Base-by-base conservation (phyloP, 2,888 invertebrate genomes). In the Flexamia atlantica region DNA sequence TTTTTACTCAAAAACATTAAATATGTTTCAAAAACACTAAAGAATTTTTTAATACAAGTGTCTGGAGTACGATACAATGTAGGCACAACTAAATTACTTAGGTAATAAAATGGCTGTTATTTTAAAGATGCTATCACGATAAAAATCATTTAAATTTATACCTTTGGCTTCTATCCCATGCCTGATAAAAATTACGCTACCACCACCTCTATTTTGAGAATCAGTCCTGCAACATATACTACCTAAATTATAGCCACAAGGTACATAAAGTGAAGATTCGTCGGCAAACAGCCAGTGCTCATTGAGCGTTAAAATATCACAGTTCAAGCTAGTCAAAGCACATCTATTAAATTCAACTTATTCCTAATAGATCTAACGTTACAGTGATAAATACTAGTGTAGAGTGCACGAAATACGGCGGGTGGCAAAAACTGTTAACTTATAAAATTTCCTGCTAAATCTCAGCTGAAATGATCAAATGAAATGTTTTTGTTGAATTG, bases 291-390 rank as follows among this genome's bases (percentile, higher is more conserved):
- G 14, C 64, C 64, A 5, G 14, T 64, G 64, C 64, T 20, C 64
- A 64, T 64, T 64, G 4, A 64, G 14, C 5, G 64, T 64, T 64
- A 64, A 28, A 64, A 20, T 64, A 25, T 64, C 64, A 64, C 64
- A 64, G 28, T 64, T 64, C 4, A 64, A 10, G 28, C 25, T 64
- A 10, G n/a, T 64, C 25, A 64, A 64, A 64, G 25, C 4, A 64
- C 23, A 64, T 64, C 64, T 36, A 64, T 64, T 20, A 10, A 5
- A 64, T 64, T 64, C 5, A 64, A 25, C 12, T 64, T 28, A 10
- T 64, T 64, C 25, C 64, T 64, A 10, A 25, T 64, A 14, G 23
- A 64, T 14, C 25, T 9, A 25, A 64, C 64, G 25, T 64, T 64
- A 20, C 64, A 64, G 25, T 64, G 64, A 25, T 64, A 64, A 14